Evolutionary conservation across 1,140 invertebrate species (phyloP), one percentile per base, ranked within the genome.

Genomic region (Wiebesia pumilae): DNA sequence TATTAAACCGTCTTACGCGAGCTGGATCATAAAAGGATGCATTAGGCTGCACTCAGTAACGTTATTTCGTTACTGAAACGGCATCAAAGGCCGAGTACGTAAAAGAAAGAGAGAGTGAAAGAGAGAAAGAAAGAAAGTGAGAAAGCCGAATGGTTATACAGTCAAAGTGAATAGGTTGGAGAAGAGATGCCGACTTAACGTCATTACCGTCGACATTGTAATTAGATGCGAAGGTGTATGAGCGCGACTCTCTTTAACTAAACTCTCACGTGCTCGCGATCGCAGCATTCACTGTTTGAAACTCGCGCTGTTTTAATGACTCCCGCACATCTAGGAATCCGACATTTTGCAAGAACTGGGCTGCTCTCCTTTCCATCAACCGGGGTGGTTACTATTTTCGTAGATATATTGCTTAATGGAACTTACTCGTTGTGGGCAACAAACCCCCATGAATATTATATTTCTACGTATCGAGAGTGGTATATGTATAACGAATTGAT

Each of bases 161-260:
- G 43, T 2, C 14, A 14, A 47, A 7, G 43, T 6, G 27, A 4
- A 54, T 0, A 0, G 24, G 30, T 2, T 9, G 51, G 51, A 3
- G 6, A 19, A 35, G 30, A 16, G 16, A 14, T 27, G 33, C 21
- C 4, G n/a, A 54, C 35, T 40, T 65, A 80, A 80, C 54, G 35
- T 80, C 78, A 54, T 80, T 80, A 62, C 54, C 27, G 54, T 54
- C 30, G 78, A 65, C 78, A 80, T 80, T 80, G 54, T 80, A 58
- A 80, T 80, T 80, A 80, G 78, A 65, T 33, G 54, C 24, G 35
- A 27, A 40, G 33, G 51, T n/a, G n/a, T n/a, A n/a, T n/a, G n/a
- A n/a, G n/a, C 43, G 77, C 43, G 77, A 58, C 77, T 58, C 47
- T 16, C 19, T 58, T 14, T 35, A 79, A 51, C 77, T 0, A 3